phyloP scores from a whole-genome alignment of 2,797 vertebrate genomes.

The Pipistrellus pygmaeus region DNA sequence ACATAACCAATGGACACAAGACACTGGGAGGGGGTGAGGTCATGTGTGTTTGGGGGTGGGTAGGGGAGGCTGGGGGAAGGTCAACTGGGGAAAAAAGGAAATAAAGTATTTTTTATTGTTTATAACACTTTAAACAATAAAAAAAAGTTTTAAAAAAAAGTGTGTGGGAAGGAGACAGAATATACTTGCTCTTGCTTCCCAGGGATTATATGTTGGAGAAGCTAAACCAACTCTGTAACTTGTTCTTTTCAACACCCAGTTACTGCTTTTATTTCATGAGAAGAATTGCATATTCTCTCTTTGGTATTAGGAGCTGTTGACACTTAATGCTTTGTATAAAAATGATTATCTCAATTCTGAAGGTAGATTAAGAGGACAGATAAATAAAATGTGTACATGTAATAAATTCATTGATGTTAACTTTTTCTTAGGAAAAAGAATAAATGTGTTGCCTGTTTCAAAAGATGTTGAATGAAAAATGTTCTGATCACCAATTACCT shows the following conservation, averaged over 20 bases:
- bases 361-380: background rate
- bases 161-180: background rate
- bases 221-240: background rate
- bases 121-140: too few relatives aligned
- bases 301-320: background rate
- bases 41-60: too few relatives aligned
- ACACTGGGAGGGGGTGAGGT: too few relatives aligned
- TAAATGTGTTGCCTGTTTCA: background rate
- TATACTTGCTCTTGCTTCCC: background rate
- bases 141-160: too few relatives aligned
- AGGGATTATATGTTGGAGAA: background rate
- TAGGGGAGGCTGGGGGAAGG: too few relatives aligned
- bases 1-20: too few relatives aligned
- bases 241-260: background rate
- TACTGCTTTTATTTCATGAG: background rate
- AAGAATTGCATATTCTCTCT: background rate
- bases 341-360: background rate
- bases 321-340: background rate
- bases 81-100: too few relatives aligned
- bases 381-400: constrained; percentile 1
- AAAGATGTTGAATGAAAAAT: constrained; percentile 27
- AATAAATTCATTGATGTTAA: background rate
- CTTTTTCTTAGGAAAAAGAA: background rate
- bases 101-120: too few relatives aligned
- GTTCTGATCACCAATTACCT: background rate